These are phyloP conservation scores for Heliconius charithonia DNA, from an alignment of 2,888 invertebrate species.

Conservation along the genomic window DNA sequence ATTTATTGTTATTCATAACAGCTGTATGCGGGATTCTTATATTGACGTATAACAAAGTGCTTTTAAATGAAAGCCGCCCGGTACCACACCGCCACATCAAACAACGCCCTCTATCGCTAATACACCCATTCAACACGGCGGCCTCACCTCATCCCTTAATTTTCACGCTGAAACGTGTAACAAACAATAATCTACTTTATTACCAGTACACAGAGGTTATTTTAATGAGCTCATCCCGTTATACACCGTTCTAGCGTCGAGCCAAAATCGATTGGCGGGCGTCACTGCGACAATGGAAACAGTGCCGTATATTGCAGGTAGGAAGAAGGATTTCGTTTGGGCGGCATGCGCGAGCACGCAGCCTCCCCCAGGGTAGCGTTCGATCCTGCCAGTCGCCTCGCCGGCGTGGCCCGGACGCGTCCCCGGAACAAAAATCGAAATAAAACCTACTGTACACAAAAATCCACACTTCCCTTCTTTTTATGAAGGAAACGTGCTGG, in stretches of 20 bases:
- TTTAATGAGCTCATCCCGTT: slow-evolving; percentile 47
- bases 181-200: slow-evolving; percentile 55
- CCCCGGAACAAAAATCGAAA: slow-evolving; percentile 61
- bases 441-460: slow-evolving; percentile 58
- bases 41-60: slow-evolving; percentile 60
- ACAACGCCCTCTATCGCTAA: slow-evolving; percentile 71
- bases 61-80: slow-evolving; percentile 66
- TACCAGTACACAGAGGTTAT: slow-evolving; percentile 50
- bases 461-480: slow-evolving; percentile 75
- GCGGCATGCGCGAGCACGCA: slow-evolving; percentile 71
- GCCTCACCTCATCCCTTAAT: slow-evolving; percentile 71
- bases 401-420: slow-evolving; percentile 77
- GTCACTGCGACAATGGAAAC: slow-evolving; percentile 49
- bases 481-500: slow-evolving; percentile 71
- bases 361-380: slow-evolving; percentile 81
- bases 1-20: slow-evolving; percentile 26
- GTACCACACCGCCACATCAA: slow-evolving; percentile 64
- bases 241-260: slow-evolving; percentile 58
- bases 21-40: slow-evolving; percentile 45
- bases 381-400: slow-evolving; percentile 82
- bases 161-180: slow-evolving; percentile 50
- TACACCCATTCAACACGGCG: slow-evolving; percentile 67
- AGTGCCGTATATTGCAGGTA: slow-evolving; percentile 53
- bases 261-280: slow-evolving; percentile 57
- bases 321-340: slow-evolving; percentile 54